These are phyloP conservation scores for Thymelicus acteon DNA, from an alignment of 2,888 invertebrate genomes.

Conservation along the genomic window DNA sequence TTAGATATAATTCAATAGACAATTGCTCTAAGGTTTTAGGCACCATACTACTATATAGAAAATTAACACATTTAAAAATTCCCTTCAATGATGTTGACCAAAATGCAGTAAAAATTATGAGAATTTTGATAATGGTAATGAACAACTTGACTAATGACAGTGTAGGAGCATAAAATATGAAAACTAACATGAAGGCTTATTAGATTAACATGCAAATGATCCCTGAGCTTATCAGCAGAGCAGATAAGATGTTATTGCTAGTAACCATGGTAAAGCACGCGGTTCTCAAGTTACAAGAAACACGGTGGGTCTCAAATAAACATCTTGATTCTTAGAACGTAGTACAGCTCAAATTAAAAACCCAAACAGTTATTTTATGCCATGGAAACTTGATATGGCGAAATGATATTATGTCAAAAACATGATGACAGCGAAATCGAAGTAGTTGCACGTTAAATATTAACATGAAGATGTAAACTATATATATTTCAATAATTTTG, in stretches of 20 bases:
- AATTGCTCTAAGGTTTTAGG: too few species aligned
- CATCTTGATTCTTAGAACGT: conserved; percentile 38
- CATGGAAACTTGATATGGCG: conserved; percentile 61
- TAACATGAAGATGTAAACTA: background rate
- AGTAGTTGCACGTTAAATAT: background rate
- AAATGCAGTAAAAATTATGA: too few species aligned
- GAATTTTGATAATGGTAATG: too few species aligned
- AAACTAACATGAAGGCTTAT: background rate
- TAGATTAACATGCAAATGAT: background rate
- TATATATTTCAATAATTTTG: too few species aligned
- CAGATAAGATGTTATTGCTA: conserved; percentile 12
- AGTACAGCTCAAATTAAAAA: conserved; percentile 40
- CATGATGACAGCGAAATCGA: background rate
- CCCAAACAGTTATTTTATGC: conserved; percentile 47
- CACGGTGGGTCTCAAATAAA: conserved; percentile 4
- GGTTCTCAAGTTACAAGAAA: conserved; percentile 10
- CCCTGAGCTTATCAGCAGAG: conserved; percentile 1
- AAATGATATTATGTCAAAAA: conserved; percentile 45
- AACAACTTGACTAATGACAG: too few species aligned
- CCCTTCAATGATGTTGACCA: too few species aligned
- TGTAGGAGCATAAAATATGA: too few species aligned
- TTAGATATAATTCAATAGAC: too few species aligned
- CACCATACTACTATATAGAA: too few species aligned
- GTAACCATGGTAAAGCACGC: conserved; percentile 12
- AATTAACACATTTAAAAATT: too few species aligned